Evolutionary conservation across 2,113 vertebrate genomes (phyloP).

Genomic region (Chascanopsetta lugubris): DNA sequence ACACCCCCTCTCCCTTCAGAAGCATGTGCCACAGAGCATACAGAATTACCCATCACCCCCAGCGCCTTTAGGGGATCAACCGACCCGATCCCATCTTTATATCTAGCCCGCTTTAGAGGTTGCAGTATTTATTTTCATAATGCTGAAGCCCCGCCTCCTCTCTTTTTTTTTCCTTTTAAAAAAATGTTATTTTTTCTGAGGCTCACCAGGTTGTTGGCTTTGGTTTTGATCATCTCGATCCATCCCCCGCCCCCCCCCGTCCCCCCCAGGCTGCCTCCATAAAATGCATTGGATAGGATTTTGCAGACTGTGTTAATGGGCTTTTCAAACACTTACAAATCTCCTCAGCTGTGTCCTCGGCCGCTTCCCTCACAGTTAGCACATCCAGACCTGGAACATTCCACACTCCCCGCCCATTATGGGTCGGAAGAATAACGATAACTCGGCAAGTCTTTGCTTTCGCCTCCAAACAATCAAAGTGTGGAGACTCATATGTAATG

Average conservation of each 20-base stretch:
- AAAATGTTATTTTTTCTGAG: too few species aligned
- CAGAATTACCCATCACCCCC: slow-evolving; percentile 64
- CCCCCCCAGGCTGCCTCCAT: slow-evolving; percentile 38
- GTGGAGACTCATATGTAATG: neutral
- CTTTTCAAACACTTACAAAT: slow-evolving; percentile 58
- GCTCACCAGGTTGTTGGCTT: slow-evolving; percentile 28
- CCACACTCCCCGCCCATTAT: slow-evolving; percentile 16
- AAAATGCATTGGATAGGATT: slow-evolving; percentile 45
- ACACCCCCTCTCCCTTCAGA: slow-evolving; percentile 54
- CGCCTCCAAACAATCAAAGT: slow-evolving; percentile 7
- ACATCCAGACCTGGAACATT: slow-evolving; percentile 18
- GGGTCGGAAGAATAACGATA: slow-evolving; percentile 21
- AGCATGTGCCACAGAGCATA: slow-evolving; percentile 81
- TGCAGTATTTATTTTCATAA: slow-evolving; percentile 38
- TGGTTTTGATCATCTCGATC: slow-evolving; percentile 52
- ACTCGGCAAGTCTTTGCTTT: slow-evolving; percentile 15
- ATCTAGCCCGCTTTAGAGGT: slow-evolving; percentile 53
- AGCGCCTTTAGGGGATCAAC: slow-evolving; percentile 44
- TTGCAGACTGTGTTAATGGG: slow-evolving; percentile 53
- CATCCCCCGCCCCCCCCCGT: too few species aligned
- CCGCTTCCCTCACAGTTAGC: slow-evolving; percentile 19
- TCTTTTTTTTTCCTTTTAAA: too few species aligned
- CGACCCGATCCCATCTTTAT: slow-evolving; percentile 60
- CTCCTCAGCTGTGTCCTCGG: slow-evolving; percentile 43
- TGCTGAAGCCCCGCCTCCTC: too few species aligned